A percentile compares a stretch with the other conserved stretches of the same genome.
Evolutionary conservation across 1,140 invertebrate species (phyloP).

Genomic region (Chrysomallon squamiferum): DNA sequence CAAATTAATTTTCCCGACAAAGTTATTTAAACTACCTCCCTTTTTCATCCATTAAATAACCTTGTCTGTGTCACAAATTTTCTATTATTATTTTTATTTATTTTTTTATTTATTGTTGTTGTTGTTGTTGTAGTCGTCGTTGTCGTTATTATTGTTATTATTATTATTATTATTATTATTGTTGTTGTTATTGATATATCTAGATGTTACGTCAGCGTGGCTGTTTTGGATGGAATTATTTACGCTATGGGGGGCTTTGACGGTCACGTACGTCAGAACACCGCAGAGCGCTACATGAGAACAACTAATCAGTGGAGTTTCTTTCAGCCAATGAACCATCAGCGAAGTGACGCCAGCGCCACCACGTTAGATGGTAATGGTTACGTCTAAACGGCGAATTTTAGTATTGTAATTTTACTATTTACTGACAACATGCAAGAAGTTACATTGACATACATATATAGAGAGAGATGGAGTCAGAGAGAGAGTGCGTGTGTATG

Average conservation of each 20-base stretch:
- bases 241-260: conserved; percentile 77
- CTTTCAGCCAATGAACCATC: conserved; percentile 65
- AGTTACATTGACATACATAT: not conserved
- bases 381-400: not conserved
- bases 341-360: conserved; percentile 79
- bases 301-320: conserved; percentile 63
- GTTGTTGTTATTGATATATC: too few relatives aligned
- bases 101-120: too few relatives aligned
- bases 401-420: not conserved
- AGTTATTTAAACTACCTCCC: too few relatives aligned
- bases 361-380: conserved; percentile 67
- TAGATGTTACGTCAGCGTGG: conserved; percentile 70
- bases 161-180: too few relatives aligned
- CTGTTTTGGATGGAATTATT: conserved; percentile 74
- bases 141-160: too few relatives aligned
- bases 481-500: not conserved
- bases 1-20: too few relatives aligned
- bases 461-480: too few relatives aligned
- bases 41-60: too few relatives aligned
- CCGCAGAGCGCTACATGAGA: conserved; percentile 63
- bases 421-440: not conserved
- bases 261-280: conserved; percentile 64
- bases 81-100: too few relatives aligned
- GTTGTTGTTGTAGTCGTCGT: too few relatives aligned
- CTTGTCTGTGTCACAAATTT: too few relatives aligned